Conservation (phyloP, 2,888 invertebrate species). For the Oscheius onirici region DNA sequence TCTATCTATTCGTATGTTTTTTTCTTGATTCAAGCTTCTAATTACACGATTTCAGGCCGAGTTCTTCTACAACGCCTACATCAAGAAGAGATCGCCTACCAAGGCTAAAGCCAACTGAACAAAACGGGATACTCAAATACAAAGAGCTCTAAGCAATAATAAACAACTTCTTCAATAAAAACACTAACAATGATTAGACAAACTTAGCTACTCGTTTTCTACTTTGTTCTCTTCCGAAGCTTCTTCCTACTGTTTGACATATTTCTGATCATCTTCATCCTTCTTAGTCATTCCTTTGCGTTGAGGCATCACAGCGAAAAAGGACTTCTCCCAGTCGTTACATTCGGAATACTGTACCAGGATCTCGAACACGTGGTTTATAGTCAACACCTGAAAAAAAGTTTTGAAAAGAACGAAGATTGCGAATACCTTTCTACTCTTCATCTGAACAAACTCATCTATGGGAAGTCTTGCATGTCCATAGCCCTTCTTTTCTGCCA, state of each 20-base stretch:
- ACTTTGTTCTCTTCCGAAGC: not conserved
- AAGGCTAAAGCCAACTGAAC: conserved; percentile 25
- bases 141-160: conserved; percentile 1
- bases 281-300: conserved; percentile 56
- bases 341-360: conserved; percentile 73
- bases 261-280: conserved; percentile 20
- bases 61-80: conserved; percentile 91
- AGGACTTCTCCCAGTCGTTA: conserved; percentile 72
- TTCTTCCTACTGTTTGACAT: not conserved
- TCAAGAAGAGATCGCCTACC: conserved; percentile 72
- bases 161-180: not conserved
- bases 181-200: not conserved
- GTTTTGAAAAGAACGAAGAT: not conserved
- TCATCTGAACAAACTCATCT: conserved; percentile 87
- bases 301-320: conserved; percentile 58
- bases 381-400: conserved; percentile 81
- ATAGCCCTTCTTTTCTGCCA: conserved; percentile 80
- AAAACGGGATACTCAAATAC: conserved; percentile 1
- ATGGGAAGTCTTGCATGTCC: conserved; percentile 81
- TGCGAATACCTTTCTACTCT: conserved; percentile 75
- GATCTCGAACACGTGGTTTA: conserved; percentile 84
- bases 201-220: not conserved
- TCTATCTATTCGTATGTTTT: conserved; percentile 80
- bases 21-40: no score
- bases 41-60: conserved; percentile 75